These are phyloP conservation scores for Eunapius fragilis DNA, from an alignment of 37 sponge, comb jelly and placozoan species.

Conservation along the genomic window DNA sequence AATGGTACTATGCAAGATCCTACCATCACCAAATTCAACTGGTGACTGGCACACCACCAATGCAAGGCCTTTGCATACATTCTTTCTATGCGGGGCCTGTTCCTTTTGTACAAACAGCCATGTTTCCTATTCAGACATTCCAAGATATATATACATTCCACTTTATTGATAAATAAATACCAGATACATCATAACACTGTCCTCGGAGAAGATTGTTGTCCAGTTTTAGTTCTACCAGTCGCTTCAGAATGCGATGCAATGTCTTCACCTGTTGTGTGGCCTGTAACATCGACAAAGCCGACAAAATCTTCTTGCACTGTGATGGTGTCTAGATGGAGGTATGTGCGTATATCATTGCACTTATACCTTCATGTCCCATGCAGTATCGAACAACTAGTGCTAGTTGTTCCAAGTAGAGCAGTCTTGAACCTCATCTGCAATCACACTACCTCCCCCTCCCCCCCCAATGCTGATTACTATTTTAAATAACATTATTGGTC, in stretches of 20 bases:
- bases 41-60: neutral
- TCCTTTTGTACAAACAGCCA: neutral
- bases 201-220: neutral
- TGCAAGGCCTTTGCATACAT: neutral
- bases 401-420: too few relatives aligned
- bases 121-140: neutral
- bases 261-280: neutral
- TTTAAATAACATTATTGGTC: too few relatives aligned
- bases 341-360: neutral
- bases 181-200: neutral
- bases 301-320: neutral
- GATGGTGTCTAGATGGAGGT: neutral
- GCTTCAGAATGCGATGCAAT: neutral
- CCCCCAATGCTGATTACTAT: too few relatives aligned
- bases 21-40: neutral
- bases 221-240: neutral
- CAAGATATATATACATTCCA: neutral
- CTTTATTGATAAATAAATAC: neutral
- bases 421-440: constrained; percentile 61
- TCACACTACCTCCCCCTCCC: too few relatives aligned
- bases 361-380: neutral
- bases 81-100: neutral
- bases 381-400: too few relatives aligned
- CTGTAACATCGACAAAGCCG: neutral
- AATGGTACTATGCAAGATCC: neutral